A percentile compares a stretch with the other conserved stretches of the same genome.
Conservation (phyloP, 2,797 vertebrate genomes). For the Chiroxiphia lanceolata region DNA sequence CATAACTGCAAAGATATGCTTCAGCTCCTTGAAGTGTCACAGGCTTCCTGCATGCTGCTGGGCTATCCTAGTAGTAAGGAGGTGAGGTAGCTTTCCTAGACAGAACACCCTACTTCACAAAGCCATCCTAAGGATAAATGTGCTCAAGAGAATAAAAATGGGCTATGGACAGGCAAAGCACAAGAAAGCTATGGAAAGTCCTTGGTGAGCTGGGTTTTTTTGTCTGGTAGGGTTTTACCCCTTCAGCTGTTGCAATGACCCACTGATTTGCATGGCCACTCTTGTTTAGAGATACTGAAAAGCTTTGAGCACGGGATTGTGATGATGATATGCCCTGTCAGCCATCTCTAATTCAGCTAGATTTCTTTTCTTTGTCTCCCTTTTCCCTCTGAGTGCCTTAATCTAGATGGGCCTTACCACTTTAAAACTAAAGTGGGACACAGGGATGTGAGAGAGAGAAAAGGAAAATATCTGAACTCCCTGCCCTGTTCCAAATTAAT, state of each 20-base stretch:
- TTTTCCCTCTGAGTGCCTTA: neutral
- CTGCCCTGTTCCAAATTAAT: conserved; percentile 51
- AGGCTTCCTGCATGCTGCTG: neutral
- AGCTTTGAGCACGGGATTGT: neutral
- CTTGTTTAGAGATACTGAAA: neutral
- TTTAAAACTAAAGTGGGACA: conserved; percentile 68
- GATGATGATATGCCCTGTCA: neutral
- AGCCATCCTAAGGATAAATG: neutral
- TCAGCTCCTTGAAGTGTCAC: neutral
- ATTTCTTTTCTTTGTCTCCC: neutral
- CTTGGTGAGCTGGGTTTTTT: neutral
- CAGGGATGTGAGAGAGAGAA: neutral
- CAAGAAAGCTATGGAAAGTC: neutral
- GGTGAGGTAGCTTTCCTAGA: neutral
- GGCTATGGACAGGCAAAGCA: neutral
- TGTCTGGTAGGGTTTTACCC: neutral
- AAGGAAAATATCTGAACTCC: conserved; percentile 10
- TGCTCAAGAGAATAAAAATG: neutral
- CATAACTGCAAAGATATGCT: neutral
- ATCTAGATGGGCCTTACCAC: conserved; percentile 5
- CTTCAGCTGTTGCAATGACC: neutral
- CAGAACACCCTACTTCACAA: neutral
- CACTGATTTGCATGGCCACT: conserved; percentile 1
- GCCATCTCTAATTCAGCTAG: neutral
- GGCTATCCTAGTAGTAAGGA: neutral